Evolutionary conservation across 2,113 vertebrate genomes (phyloP).

Genomic region (Mastomys coucha): DNA sequence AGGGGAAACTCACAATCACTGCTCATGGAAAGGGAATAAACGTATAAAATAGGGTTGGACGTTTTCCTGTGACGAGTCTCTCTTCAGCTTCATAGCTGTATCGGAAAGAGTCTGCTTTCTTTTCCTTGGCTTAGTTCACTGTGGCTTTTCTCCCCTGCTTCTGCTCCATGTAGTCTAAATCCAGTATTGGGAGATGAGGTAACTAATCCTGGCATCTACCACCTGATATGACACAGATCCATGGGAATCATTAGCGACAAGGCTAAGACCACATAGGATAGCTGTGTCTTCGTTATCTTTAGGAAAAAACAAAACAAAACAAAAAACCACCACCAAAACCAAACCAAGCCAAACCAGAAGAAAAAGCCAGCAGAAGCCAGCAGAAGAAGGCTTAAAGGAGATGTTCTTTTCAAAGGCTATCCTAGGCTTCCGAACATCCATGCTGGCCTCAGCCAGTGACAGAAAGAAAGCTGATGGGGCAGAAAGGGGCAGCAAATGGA

Average conservation of each 20-base stretch:
- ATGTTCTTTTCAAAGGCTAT: neutral
- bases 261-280: neutral
- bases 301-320: too few relatives aligned
- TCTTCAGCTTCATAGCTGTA: neutral
- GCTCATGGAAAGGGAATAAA: neutral
- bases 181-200: neutral
- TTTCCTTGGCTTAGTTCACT: neutral
- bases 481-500: slow-evolving; percentile 11
- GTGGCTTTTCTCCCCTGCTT: neutral
- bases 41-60: neutral
- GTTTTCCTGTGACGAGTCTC: neutral
- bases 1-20: neutral
- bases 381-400: neutral
- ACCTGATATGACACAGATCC: neutral
- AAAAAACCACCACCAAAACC: neutral
- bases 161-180: neutral
- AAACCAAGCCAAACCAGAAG: neutral
- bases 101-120: neutral
- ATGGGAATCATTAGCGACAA: neutral
- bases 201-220: neutral
- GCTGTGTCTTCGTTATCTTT: neutral
- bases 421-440: neutral
- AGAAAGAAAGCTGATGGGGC: slow-evolving; percentile 64
- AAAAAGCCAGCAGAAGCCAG: neutral
- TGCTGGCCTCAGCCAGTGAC: neutral